A percentile compares a stretch with the other conserved stretches of the same genome.
Conservation (phyloP, 2,888 invertebrate species). For the Tuta absoluta region DNA sequence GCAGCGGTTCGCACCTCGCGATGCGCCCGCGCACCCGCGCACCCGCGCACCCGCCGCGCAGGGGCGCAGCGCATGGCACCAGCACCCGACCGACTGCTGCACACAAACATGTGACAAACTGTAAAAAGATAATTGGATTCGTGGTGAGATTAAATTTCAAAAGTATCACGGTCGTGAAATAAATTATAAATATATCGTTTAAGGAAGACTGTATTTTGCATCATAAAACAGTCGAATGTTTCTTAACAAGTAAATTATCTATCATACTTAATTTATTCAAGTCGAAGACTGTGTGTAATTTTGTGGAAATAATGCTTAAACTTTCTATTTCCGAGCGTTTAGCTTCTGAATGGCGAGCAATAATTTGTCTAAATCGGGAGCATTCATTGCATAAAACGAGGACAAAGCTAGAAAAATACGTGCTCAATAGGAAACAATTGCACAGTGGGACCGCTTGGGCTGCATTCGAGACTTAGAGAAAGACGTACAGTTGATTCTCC, state of each 20-base stretch:
- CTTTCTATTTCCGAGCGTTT: constrained; percentile 15
- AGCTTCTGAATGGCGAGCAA: constrained; percentile 20
- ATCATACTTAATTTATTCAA: background rate
- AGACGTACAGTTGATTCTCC: constrained; percentile 37
- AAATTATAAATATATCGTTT: constrained; percentile 21
- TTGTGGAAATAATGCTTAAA: background rate
- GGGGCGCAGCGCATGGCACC: too few species aligned
- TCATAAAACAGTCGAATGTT: background rate
- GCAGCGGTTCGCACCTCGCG: constrained; percentile 40
- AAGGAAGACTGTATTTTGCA: constrained; percentile 17
- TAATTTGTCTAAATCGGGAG: constrained; percentile 23
- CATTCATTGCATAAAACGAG: constrained; percentile 11
- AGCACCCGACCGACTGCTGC: constrained; percentile 26
- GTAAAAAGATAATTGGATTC: constrained; percentile 33
- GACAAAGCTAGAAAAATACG: constrained; percentile 17
- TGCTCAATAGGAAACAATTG: constrained; percentile 23
- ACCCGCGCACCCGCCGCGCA: too few species aligned
- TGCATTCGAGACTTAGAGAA: background rate
- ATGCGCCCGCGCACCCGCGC: constrained; percentile 47
- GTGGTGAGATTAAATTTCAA: constrained; percentile 23
- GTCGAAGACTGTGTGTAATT: background rate
- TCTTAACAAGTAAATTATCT: constrained; percentile 7
- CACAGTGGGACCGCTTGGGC: constrained; percentile 26
- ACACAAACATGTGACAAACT: constrained; percentile 32
- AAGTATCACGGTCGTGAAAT: constrained; percentile 5